A percentile compares a stretch with the other conserved stretches of the same genome.
These are phyloP conservation scores for Aramus guarauna DNA, from an alignment of 2,113 vertebrate species.

Conservation along the genomic window DNA sequence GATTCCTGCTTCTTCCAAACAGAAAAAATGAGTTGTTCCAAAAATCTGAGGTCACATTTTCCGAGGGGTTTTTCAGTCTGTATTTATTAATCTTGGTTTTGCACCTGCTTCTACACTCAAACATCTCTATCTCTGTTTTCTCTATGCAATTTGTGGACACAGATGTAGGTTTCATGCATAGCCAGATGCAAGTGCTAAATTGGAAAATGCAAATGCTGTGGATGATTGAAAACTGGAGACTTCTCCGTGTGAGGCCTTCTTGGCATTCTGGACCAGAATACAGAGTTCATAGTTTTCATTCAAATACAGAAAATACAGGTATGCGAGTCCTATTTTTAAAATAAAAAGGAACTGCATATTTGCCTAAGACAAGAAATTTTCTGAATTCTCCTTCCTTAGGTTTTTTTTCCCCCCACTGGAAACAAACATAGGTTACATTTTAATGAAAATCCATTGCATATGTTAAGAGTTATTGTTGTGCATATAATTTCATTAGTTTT, in stretches of 20 bases:
- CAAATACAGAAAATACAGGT: not conserved
- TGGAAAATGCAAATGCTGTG: not conserved
- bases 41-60: constrained; percentile 13
- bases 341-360: not conserved
- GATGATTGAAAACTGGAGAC: not conserved
- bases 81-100: constrained; percentile 10
- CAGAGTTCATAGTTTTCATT: not conserved
- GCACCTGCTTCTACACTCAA: constrained; percentile 32
- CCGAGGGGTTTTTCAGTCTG: not conserved
- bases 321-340: not conserved
- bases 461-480: not conserved
- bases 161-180: constrained; percentile 22
- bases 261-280: not conserved
- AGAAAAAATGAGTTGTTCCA: not conserved
- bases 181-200: constrained; percentile 20
- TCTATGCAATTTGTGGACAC: constrained; percentile 1
- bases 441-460: not conserved
- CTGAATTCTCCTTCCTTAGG: not conserved
- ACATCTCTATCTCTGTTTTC: not conserved
- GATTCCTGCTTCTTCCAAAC: not conserved
- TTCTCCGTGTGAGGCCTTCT: not conserved
- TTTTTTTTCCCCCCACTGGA: not conserved
- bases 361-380: not conserved
- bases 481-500: not conserved
- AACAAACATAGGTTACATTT: not conserved